Base-by-base conservation (phyloP, 2,888 invertebrate species). In the Cheilosia vernalis region DNA sequence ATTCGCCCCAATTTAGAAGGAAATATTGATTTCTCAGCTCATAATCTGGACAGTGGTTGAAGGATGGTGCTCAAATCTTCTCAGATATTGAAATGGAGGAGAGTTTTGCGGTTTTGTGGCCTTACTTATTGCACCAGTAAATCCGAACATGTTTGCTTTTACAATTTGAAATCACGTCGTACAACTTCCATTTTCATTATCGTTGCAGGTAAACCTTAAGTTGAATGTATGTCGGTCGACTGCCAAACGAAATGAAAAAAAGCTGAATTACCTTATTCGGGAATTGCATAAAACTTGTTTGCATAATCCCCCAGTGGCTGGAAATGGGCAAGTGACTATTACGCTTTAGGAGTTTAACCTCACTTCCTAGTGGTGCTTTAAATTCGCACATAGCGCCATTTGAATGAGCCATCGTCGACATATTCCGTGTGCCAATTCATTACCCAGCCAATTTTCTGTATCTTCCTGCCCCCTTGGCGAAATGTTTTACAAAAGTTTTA, bases 21-120 rank as follows among this genome's bases (percentile, higher is more conserved):
- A 63, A 30, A 72, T 82, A 83, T 83, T 78, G 82, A 83, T 83
- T 78, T 72, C 66, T 83, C 13, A 53, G 72, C 49, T 78, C 55
- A 67, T 83, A 78, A 70, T 70, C 51, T 66, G 67, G 78, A 78
- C 61, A 67, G 63, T 67, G 37, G 66, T 30, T 80, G 73, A 67
- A 60, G 58, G 61, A 78, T 61, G 42, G 17, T 67, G 42, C 42
- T 30, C 24, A 33, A 10, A 44, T 49, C 24, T 56, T 81, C 42
- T 63, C 42, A 56, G 55, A 37, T 81, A 77, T 81, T 70, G 76
- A 77, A 60, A 77, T 78, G 53, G 47, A 61, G 44, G 40, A 49
- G 53, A 44, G 64, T 83, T 78, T 78, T 78, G 66, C 72, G 47
- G 82, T 60, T 66, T 17, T 82, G 55, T 51, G 51, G 58, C 19